Conservation (phyloP, 2,888 invertebrate genomes). For the Acrobasis consociella region DNA sequence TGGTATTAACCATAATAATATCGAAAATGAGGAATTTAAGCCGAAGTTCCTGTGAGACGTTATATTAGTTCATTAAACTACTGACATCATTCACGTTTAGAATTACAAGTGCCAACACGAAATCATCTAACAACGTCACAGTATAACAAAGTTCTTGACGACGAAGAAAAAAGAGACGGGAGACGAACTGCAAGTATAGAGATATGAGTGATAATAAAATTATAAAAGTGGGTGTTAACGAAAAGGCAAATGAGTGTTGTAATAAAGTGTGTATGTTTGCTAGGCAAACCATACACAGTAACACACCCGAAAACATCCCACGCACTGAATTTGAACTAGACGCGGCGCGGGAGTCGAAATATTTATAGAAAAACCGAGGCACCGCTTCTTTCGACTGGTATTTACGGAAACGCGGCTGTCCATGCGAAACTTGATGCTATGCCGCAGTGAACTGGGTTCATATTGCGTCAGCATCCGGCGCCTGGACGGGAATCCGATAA, state of each 20-base stretch:
- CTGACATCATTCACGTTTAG: constrained; percentile 15
- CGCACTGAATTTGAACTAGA: constrained; percentile 25
- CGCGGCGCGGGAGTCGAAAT: constrained; percentile 53
- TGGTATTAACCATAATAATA: neutral
- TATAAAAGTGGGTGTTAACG: neutral
- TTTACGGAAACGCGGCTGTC: constrained; percentile 53
- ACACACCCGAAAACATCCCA: constrained; percentile 25
- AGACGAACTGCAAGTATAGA: neutral
- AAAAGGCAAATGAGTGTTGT: neutral
- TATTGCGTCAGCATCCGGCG: constrained; percentile 38
- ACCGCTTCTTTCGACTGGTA: constrained; percentile 51
- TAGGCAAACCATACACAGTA: constrained; percentile 18
- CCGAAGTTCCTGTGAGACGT: neutral
- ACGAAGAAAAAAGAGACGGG: too few species aligned
- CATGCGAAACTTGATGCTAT: constrained; percentile 45
- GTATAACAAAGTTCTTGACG: neutral
- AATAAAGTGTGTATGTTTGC: constrained; percentile 3
- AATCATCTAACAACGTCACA: constrained; percentile 2
- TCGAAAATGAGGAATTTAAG: neutral
- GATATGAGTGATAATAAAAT: neutral
- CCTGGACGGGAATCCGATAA: constrained; percentile 54
- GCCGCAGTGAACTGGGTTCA: constrained; percentile 35
- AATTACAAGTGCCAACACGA: constrained; percentile 5
- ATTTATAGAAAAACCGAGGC: constrained; percentile 52
- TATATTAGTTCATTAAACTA: constrained; percentile 17